These are phyloP conservation scores for Arrhamphus sclerolepis DNA, from an alignment of 2,797 vertebrate genomes.

Conservation along the genomic window DNA sequence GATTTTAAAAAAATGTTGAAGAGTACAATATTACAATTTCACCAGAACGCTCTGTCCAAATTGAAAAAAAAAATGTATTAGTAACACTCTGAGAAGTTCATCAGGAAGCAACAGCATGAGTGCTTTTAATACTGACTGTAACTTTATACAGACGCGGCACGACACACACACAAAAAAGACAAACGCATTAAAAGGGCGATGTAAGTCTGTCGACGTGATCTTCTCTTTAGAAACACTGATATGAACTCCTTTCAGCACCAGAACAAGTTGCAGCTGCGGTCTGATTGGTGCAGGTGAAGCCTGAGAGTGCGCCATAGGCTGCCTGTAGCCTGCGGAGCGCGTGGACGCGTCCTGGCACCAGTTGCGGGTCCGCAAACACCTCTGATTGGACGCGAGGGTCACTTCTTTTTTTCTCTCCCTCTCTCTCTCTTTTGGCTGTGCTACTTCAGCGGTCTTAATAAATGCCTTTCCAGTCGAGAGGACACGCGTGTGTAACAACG, in stretches of 20 bases:
- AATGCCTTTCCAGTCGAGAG: conserved; percentile 15
- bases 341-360: conserved; percentile 49
- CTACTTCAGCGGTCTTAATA: conserved; percentile 30
- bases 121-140: not conserved
- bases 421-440: conserved; percentile 13
- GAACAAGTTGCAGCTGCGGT: conserved; percentile 37
- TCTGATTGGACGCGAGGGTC: conserved; percentile 63
- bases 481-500: not conserved
- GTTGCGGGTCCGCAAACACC: conserved; percentile 69
- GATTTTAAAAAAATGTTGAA: too few species aligned
- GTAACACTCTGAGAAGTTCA: not conserved
- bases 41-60: not conserved
- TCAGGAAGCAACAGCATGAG: not conserved
- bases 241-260: conserved; percentile 1
- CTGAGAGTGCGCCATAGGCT: conserved; percentile 63
- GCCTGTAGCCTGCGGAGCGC: conserved; percentile 52
- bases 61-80: not conserved
- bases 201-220: not conserved
- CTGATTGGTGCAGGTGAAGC: conserved; percentile 68
- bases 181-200: too few species aligned
- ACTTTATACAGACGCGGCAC: too few species aligned
- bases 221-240: conserved; percentile 4
- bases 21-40: too few species aligned
- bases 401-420: conserved; percentile 4
- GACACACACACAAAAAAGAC: too few species aligned